These are phyloP conservation scores for Pollachius pollachius DNA, from an alignment of 2,113 vertebrate species.

Conservation along the genomic window DNA sequence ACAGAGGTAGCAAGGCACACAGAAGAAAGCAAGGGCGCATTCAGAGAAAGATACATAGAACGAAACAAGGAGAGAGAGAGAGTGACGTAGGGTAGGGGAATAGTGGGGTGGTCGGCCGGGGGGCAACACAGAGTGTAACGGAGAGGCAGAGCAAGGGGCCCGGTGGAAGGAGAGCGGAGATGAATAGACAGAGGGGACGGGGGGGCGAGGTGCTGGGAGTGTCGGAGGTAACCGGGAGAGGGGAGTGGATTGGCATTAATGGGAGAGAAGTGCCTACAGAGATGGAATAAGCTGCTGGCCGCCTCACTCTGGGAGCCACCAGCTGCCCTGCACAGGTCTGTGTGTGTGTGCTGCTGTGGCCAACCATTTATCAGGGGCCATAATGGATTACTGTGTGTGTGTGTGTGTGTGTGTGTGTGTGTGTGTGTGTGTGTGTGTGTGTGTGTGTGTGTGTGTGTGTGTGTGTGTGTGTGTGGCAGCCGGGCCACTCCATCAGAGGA, in stretches of 20 bases:
- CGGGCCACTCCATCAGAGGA: conserved; percentile 25
- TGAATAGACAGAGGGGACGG: not conserved
- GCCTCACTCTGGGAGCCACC: not conserved
- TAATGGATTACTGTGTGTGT: not conserved
- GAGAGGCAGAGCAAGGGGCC: not conserved
- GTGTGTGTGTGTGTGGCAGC: not conserved
- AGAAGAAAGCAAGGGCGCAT: no score
- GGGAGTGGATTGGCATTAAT: conserved; percentile 35
- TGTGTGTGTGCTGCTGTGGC: not conserved
- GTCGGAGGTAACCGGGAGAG: conserved; percentile 23
- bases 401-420: not conserved
- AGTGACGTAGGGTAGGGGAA: not conserved
- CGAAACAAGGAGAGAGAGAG: not conserved
- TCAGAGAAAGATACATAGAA: no score
- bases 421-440: not conserved
- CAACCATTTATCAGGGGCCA: no score
- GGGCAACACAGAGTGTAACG: not conserved
- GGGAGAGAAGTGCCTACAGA: conserved; percentile 9
- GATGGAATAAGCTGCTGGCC: conserved; percentile 22
- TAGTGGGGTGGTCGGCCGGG: not conserved
- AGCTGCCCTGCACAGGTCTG: not conserved
- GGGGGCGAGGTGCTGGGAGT: not conserved
- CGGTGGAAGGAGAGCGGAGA: not conserved
- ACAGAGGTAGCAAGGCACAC: not conserved
- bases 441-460: not conserved